Evolutionary conservation across 2,797 vertebrate species (phyloP).

Genomic region (Notamacropus eugenii): DNA sequence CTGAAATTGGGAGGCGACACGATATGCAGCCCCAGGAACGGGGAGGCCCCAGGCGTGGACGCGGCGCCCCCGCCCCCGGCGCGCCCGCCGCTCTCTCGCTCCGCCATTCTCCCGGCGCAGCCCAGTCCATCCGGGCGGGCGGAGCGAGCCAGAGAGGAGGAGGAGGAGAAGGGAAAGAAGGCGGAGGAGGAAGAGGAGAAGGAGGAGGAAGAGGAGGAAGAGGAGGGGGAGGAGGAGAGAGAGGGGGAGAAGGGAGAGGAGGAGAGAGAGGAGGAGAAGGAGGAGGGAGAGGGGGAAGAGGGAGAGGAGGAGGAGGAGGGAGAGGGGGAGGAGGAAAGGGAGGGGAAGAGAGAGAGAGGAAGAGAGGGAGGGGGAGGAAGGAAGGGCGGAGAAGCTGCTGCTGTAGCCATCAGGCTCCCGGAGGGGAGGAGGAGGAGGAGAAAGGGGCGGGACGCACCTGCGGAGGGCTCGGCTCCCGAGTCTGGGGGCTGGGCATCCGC

Average conservation of each 20-base stretch:
- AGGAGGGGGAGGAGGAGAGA: slow-evolving; percentile 64
- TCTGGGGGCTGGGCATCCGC: not conserved
- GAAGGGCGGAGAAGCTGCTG: slow-evolving; percentile 53
- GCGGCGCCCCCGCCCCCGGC: slow-evolving; percentile 80
- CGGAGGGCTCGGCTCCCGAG: slow-evolving; percentile 37
- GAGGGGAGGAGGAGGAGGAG: not conserved
- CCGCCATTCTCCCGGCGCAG: slow-evolving; percentile 89
- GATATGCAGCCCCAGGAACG: slow-evolving; percentile 87
- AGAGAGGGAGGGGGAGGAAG: slow-evolving; percentile 28
- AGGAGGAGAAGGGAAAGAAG: slow-evolving; percentile 46
- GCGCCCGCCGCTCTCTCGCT: slow-evolving; percentile 87
- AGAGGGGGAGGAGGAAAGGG: slow-evolving; percentile 59
- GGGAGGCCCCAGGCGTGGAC: slow-evolving; percentile 87
- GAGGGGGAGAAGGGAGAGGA: slow-evolving; percentile 63
- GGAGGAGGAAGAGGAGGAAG: slow-evolving; percentile 53
- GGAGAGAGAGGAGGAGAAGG: slow-evolving; percentile 69
- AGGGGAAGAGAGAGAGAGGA: slow-evolving; percentile 68
- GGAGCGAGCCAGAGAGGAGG: slow-evolving; percentile 40
- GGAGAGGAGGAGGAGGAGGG: slow-evolving; percentile 11
- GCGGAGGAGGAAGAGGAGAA: slow-evolving; percentile 44
- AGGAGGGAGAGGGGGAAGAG: not conserved
- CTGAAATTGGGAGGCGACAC: slow-evolving; percentile 88
- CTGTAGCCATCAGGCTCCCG: slow-evolving; percentile 45
- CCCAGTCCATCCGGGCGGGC: slow-evolving; percentile 80
- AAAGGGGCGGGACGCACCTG: slow-evolving; percentile 44